Evolutionary conservation across 2,113 vertebrate genomes (phyloP), one percentile per base, ranked within the genome.

Genomic region (Cariama cristata): DNA sequence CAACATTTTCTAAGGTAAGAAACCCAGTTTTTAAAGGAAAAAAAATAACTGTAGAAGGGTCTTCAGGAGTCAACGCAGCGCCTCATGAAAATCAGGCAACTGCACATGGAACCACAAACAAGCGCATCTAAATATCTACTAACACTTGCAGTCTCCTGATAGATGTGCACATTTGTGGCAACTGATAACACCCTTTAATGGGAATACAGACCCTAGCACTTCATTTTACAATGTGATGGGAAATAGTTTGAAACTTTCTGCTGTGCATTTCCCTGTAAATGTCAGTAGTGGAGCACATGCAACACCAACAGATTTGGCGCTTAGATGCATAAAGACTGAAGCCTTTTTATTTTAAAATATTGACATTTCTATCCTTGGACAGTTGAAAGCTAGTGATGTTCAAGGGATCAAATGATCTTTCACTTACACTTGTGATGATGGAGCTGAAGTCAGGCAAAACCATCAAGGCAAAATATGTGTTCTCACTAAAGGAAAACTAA

Each of bases 31-130:
- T 44, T 47, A 90, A 93, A 38, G 8, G 14, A 44, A 53, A 42
- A 85, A 33, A 50, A 22, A 7, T 0, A 44, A 21, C 22, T 12
- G 12, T 50, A 72, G 32, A 64, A 44, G 24, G 24, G 4, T 35
- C 35, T 64, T 90, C 62, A 64, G 28, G 69, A 52, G 22, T 4
- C 0, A 0, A 22, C 0, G n/a, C 12, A 82, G 20, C 2, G 2
- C 17, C 27, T 68, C 15, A 19, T 45, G 66, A 38, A 40, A 72
- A 90, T 47, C 3, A 3, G 23, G 19, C 6, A 33, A 33, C 62
- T 58, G 47, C 23, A 49, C 4, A 22, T 14, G 38, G 44, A 76
- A 35, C 8, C 49, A 32, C 44, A 58, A 49, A 35, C 1, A 49
- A 66, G 16, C 4, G 0, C 16, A 18, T 28, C 17, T 74, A 50